Evolutionary conservation across 2,888 invertebrate species (phyloP).

Genomic region (Clivina fossor): DNA sequence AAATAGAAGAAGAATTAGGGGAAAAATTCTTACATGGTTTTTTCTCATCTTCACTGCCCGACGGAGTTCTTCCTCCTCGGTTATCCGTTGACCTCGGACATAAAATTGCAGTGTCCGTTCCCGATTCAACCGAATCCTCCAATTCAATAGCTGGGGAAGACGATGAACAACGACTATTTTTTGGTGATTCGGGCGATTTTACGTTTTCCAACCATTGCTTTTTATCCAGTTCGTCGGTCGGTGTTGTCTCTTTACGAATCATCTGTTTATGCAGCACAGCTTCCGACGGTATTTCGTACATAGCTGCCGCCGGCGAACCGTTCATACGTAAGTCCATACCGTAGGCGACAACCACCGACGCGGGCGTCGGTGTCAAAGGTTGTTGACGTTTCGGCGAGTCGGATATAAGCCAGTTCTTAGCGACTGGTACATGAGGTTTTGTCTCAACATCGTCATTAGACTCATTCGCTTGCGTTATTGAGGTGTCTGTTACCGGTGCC

Average conservation of each 20-base stretch:
- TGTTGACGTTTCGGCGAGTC: conserved; percentile 46
- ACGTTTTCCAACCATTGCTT: conserved; percentile 10
- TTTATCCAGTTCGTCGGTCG: conserved; percentile 9
- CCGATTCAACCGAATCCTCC: conserved; percentile 49
- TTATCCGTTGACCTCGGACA: conserved; percentile 10
- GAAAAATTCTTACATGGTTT: conserved; percentile 29
- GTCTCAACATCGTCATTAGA: conserved; percentile 31
- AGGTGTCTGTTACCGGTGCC: conserved; percentile 17
- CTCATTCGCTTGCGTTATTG: conserved; percentile 9
- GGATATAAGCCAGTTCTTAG: conserved; percentile 52
- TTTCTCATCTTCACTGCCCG: conserved; percentile 25
- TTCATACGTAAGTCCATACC: conserved; percentile 49
- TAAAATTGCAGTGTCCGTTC: conserved; percentile 44
- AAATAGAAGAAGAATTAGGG: too few relatives aligned
- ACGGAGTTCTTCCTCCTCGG: conserved; percentile 11
- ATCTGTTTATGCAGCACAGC: too few relatives aligned
- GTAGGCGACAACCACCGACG: conserved; percentile 38
- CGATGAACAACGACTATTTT: conserved; percentile 39
- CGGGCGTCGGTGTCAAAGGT: conserved; percentile 28
- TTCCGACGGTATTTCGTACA: conserved; percentile 8
- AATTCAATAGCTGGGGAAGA: conserved; percentile 49
- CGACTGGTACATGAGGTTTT: conserved; percentile 25
- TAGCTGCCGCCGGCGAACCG: conserved; percentile 31
- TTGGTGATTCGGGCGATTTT: conserved; percentile 11
- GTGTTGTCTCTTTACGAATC: too few relatives aligned